These are phyloP conservation scores for Copsychus sechellarum DNA, from an alignment of 2,113 vertebrate genomes.

Conservation along the genomic window DNA sequence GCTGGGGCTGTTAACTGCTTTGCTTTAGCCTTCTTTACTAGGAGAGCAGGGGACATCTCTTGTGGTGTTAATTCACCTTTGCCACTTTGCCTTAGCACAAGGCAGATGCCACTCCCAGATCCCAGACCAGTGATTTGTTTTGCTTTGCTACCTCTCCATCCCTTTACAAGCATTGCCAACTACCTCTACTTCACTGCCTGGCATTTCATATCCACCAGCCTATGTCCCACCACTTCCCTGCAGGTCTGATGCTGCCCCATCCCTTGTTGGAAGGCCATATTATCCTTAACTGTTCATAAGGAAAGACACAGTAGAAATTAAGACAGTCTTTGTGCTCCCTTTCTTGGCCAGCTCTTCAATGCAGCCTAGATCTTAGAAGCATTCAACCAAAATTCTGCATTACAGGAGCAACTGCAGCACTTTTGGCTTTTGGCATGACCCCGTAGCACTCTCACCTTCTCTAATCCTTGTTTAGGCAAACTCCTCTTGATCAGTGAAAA, in stretches of 20 bases:
- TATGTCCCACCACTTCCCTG: fast-evolving
- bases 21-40: neutral
- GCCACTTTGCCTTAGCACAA: neutral
- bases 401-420: neutral
- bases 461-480: neutral
- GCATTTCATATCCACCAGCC: neutral
- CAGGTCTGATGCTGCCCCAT: neutral
- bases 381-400: neutral
- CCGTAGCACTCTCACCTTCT: fast-evolving
- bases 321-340: neutral
- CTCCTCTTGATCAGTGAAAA: neutral
- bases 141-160: neutral
- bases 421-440: neutral
- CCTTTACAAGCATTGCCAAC: neutral
- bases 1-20: neutral
- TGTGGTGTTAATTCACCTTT: neutral
- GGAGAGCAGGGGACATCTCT: neutral
- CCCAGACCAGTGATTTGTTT: neutral
- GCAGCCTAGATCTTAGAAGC: neutral
- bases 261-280: neutral
- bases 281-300: neutral
- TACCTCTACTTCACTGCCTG: neutral
- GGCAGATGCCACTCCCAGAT: neutral
- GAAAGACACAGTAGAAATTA: neutral
- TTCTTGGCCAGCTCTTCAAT: neutral